phyloP scores from a whole-genome alignment of 2,113 vertebrate species.

The Micromys minutus region DNA sequence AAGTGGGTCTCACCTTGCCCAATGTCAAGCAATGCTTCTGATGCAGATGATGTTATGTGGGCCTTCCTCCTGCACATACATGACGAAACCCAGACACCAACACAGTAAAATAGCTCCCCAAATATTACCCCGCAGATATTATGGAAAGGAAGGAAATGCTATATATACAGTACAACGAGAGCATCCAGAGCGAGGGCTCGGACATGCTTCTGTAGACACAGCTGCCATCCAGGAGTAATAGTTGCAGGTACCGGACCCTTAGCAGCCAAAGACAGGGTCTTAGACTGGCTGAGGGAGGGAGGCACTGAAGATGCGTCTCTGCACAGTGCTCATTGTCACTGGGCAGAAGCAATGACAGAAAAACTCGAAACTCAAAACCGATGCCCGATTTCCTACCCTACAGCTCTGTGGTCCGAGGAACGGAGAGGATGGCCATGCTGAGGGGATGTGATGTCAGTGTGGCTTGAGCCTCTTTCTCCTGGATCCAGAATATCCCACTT shows the following conservation, averaged over 20 bases:
- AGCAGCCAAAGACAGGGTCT: accelerated
- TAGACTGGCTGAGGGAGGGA: background rate
- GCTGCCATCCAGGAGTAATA: background rate
- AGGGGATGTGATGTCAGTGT: background rate
- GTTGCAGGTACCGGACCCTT: too few species aligned
- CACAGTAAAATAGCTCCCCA: background rate
- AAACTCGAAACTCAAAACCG: background rate
- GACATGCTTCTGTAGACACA: background rate
- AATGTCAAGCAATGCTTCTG: background rate
- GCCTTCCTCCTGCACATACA: background rate
- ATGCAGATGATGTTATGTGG: background rate
- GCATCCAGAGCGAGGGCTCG: background rate
- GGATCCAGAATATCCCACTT: background rate
- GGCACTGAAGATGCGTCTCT: accelerated
- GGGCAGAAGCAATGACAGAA: background rate
- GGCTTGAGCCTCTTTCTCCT: background rate
- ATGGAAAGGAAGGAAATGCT: background rate
- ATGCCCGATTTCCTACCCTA: too few species aligned
- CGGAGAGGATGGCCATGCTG: background rate
- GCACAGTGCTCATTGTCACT: background rate
- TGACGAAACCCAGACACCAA: background rate
- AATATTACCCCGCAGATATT: background rate
- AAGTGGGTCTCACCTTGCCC: background rate
- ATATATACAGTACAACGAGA: background rate
- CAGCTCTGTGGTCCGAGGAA: background rate